Conservation (phyloP, 2,113 vertebrate genomes). For the Chaetodon auriga region DNA sequence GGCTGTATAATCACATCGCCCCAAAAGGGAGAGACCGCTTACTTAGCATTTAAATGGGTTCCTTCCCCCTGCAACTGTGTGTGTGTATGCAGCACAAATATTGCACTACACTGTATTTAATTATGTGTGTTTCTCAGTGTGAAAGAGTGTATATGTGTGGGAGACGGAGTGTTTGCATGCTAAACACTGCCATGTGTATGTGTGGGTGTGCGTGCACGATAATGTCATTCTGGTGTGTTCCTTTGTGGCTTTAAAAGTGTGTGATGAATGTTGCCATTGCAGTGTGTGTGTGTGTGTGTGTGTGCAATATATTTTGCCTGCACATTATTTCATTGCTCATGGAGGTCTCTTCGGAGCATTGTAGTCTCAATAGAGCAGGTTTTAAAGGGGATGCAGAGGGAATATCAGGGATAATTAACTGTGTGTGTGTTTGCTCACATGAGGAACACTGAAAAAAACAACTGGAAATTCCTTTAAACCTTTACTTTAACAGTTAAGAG, state of each 20-base stretch:
- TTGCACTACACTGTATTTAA: conserved; percentile 41
- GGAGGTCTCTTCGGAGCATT: conserved; percentile 51
- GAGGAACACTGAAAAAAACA: neutral
- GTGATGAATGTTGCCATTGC: conserved; percentile 36
- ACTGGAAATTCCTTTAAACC: neutral
- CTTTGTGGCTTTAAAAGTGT: conserved; percentile 3
- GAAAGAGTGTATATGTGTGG: conserved; percentile 13
- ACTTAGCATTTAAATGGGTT: conserved; percentile 87
- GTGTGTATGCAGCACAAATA: conserved; percentile 39
- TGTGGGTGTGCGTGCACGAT: conserved; percentile 6
- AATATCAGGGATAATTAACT: conserved; percentile 64
- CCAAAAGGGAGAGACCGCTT: conserved; percentile 79
- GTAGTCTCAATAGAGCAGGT: conserved; percentile 61
- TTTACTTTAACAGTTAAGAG: neutral
- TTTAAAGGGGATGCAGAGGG: conserved; percentile 60
- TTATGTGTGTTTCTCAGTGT: conserved; percentile 19
- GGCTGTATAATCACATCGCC: conserved; percentile 75
- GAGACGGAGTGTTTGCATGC: conserved; percentile 31
- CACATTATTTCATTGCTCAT: conserved; percentile 52
- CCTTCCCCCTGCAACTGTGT: conserved; percentile 44
- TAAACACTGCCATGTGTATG: conserved; percentile 20
- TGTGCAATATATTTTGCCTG: conserved; percentile 48
- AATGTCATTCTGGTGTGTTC: conserved; percentile 20
- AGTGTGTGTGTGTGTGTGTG: neutral
- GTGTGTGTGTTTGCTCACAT: neutral